Base-by-base conservation (phyloP, 2,113 vertebrate species). In the Arenaria interpres region DNA sequence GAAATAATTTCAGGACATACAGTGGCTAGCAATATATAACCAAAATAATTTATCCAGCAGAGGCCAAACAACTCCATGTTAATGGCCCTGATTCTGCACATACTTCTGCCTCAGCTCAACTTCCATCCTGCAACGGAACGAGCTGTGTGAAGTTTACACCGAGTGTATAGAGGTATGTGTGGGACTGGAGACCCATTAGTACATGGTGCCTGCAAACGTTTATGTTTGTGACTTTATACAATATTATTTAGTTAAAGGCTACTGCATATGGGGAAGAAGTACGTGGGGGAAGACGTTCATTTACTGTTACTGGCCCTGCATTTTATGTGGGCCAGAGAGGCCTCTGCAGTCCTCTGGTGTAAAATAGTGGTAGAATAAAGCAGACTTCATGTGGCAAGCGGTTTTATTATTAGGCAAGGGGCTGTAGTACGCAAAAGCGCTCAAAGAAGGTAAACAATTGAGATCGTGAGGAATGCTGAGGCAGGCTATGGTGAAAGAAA, bases 101-200 rank as follows among this genome's bases (percentile, higher is more conserved):
- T 19, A 4, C 9, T 56, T 68, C n/a, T 76, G 69, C 35, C 25
- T 67, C 39, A 33, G 64, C 30, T 66, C 51, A 59, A 1, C 51
- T 24, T 64, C 51, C 41, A 3, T 43, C 28, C 7, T 28, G 45
- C 35, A 21, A 1, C 10, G 18, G 24, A 76, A n/a, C 0, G 4
- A 69, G n/a, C 64, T 39, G 59, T 10, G 30, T 57, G 5, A 75
- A 23, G n/a, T 32, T 39, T 45, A 37, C 12, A 39, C 54, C 25
- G 39, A 28, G 21, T 9, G 18, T 8, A 4, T 3, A 24, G 28
- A 33, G 21, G 14, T 37, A 8, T 43, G 16, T 41, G 39, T 33
- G 45, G 66, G 54, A 46, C 0, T 28, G n/a, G 62, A 84, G 39
- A 51, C 25, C 22, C 30, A 1, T 8, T 33, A 59, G 12, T 37